phyloP scores from a whole-genome alignment of 2,888 invertebrate genomes.

The Tanypteryx hageni region DNA sequence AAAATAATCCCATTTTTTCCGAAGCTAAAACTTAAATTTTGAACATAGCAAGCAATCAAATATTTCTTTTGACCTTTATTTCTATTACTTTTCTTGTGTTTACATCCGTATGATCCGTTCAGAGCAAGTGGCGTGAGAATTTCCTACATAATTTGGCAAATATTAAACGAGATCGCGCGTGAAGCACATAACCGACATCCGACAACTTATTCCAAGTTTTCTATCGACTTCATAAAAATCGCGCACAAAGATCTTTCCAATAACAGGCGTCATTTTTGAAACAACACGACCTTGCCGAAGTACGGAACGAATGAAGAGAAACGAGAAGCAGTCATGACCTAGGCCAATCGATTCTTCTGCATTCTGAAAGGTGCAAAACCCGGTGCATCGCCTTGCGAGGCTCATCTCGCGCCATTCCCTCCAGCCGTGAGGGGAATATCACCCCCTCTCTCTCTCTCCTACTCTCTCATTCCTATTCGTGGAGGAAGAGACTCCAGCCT shows the following conservation, averaged over 20 bases:
- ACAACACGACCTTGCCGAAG: not conserved
- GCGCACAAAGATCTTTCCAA: not conserved
- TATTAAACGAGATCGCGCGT: not conserved
- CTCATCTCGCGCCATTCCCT: not conserved
- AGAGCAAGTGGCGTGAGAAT: not conserved
- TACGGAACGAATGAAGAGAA: not conserved
- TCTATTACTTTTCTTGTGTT: no score
- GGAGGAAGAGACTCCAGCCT: not conserved
- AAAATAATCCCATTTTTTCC: not conserved
- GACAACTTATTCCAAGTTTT: not conserved
- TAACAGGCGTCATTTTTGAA: not conserved
- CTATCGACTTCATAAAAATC: not conserved
- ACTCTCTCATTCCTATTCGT: not conserved
- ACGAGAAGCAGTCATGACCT: slow-evolving; percentile 4
- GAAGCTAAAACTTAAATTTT: not conserved
- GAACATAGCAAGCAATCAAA: no score
- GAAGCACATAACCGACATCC: not conserved
- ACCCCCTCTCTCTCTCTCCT: not conserved
- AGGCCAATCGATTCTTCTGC: not conserved
- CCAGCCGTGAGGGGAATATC: not conserved
- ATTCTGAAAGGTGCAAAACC: not conserved
- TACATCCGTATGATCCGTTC: no score
- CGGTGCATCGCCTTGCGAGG: not conserved
- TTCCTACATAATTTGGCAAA: not conserved
- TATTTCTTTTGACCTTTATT: no score